Base-by-base conservation (phyloP, 1,140 invertebrate genomes). In the Scaptomyza graminum region DNA sequence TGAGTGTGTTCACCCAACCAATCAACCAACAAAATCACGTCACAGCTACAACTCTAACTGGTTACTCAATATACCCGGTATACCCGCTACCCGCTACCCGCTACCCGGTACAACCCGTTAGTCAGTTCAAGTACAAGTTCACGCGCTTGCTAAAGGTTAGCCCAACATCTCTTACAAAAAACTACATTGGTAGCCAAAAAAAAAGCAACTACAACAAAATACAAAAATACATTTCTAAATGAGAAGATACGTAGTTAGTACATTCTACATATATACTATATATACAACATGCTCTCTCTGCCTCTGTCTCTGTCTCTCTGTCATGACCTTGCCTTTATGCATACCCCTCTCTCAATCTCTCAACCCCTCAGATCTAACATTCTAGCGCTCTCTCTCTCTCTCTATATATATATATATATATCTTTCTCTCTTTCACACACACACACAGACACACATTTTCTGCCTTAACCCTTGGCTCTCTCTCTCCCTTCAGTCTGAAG, bases 131-230 rank as follows among this genome's bases (percentile, higher is more conserved):
- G 65, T 80, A 85, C 77, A 81, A 77, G 81, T 81, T 85, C 82
- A 70, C 69, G 77, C 74, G 82, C 82, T 88, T 87, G 78, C 82
- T 82, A 87, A 87, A 87, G 82, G 82, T 87, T 87, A 87, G 82
- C 82, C 64, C 79, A 87, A 87, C 62, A 22, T 81, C 62, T 62
- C 78, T 85, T 81, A n/a, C n/a, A n/a, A n/a, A n/a, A 64, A 83
- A 80, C 74, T 84, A 84, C 73, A 77, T 81, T 83, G 79, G 79
- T 84, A 84, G 79, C 63, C 62, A 87, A 73, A 51, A 65, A 87
- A 73, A 51, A 56, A 66, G 79, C 63, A 52, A 51, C 18, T 50
- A 63, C 55, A 50, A 66, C 3, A 50, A 52, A 66, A 62, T 66
- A n/a, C n/a, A n/a, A n/a, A 71, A 56, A 34, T 28, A 55, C 44